Percentiles rank a stretch among this genome's conserved stretches.
phyloP scores from a whole-genome alignment of 2,797 vertebrate species.

The Karalla daura region DNA sequence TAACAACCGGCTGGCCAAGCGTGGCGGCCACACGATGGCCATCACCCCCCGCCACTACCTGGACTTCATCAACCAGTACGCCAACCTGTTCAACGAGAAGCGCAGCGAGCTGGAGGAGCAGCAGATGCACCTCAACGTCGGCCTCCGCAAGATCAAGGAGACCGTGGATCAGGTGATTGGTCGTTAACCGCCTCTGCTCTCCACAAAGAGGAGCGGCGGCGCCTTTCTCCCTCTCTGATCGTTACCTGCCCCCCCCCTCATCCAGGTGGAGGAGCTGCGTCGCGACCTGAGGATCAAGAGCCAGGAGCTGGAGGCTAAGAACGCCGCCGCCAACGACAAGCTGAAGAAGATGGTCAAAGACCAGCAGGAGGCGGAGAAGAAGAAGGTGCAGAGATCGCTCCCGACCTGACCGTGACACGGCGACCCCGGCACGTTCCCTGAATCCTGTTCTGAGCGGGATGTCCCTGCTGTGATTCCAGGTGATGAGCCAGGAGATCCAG shows the following conservation, averaged over 20 bases:
- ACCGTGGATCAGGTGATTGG: slow-evolving; percentile 99
- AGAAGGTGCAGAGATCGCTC: slow-evolving; percentile 87
- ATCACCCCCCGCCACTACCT: slow-evolving; percentile 98
- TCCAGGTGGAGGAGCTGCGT: slow-evolving; percentile 95
- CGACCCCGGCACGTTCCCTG: too few species aligned
- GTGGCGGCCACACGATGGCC: slow-evolving; percentile 96
- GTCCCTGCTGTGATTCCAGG: slow-evolving; percentile 79
- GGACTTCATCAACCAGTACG: slow-evolving; percentile 99
- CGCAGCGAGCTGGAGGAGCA: slow-evolving; percentile 98
- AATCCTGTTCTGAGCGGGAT: too few species aligned
- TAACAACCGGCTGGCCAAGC: slow-evolving; percentile 94
- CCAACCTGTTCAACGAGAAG: slow-evolving; percentile 98
- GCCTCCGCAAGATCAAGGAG: slow-evolving; percentile 98
- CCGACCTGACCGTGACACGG: too few species aligned
- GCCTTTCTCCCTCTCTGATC: neutral
- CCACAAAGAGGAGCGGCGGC: neutral
- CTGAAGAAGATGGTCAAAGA: slow-evolving; percentile 99
- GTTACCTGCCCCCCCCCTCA: too few species aligned
- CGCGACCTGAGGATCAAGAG: slow-evolving; percentile 98
- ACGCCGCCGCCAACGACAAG: slow-evolving; percentile 98
- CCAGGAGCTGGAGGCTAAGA: slow-evolving; percentile 98
- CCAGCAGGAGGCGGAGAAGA: slow-evolving; percentile 99
- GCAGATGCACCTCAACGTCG: slow-evolving; percentile 99
- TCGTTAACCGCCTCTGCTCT: too few species aligned
- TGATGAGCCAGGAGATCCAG: slow-evolving; percentile 99